These are phyloP conservation scores for Sitodiplosis mosellana DNA, from an alignment of 1,140 invertebrate species.

Conservation along the genomic window DNA sequence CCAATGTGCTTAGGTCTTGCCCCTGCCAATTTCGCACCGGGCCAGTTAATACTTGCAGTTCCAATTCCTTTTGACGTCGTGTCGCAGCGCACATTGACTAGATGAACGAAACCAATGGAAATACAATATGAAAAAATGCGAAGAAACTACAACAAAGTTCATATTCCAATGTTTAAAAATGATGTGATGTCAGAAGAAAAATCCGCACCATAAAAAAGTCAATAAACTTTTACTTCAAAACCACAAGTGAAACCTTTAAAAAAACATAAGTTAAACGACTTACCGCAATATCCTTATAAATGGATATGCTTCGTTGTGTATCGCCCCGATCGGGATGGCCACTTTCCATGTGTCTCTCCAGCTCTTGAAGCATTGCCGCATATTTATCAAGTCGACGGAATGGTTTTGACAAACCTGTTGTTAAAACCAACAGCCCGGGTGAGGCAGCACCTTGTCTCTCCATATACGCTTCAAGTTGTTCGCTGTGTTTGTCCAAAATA, in stretches of 20 bases:
- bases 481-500: conserved; percentile 78
- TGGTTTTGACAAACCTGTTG: conserved; percentile 82
- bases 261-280: conserved; percentile 21
- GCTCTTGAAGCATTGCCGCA: conserved; percentile 79
- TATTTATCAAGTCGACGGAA: conserved; percentile 92
- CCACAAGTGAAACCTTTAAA: not conserved
- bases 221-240: no score
- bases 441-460: conserved; percentile 61
- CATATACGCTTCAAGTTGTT: conserved; percentile 74
- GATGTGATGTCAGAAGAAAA: no score
- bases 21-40: conserved; percentile 89
- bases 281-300: conserved; percentile 90
- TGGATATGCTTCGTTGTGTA: conserved; percentile 77
- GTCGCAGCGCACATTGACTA: conserved; percentile 68
- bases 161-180: no score
- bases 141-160: no score
- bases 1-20: conserved; percentile 56
- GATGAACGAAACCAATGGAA: conserved; percentile 4
- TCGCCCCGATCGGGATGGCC: conserved; percentile 90
- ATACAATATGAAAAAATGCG: no score
- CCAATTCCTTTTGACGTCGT: conserved; percentile 87
- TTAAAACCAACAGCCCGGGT: conserved; percentile 74
- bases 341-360: conserved; percentile 88
- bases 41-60: conserved; percentile 82
- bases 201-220: no score